Conservation (phyloP, 2,113 vertebrate genomes). For the Alligator mississippiensis region DNA sequence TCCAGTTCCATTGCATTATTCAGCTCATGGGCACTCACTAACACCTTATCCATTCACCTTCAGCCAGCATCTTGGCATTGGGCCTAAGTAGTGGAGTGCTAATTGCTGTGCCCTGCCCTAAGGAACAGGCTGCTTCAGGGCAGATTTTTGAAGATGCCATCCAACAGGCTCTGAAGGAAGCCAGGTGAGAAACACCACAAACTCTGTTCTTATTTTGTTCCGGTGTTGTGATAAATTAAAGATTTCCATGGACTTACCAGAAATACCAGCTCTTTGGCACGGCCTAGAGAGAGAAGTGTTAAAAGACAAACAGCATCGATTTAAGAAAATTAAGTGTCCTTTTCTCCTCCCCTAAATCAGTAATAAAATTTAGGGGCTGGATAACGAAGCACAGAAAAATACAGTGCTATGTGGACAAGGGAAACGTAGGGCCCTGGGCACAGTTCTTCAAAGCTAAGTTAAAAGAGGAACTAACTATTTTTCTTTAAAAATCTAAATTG, state of each 20-base stretch:
- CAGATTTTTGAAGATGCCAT: conserved; percentile 84
- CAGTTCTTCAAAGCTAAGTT: neutral
- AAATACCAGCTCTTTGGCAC: neutral
- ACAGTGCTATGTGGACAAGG: neutral
- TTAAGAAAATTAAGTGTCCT: neutral
- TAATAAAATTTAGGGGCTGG: neutral
- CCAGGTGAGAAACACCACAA: conserved; percentile 74
- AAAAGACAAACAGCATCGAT: neutral
- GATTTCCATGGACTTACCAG: neutral
- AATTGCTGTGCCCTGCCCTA: conserved; percentile 88
- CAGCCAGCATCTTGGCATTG: conserved; percentile 79
- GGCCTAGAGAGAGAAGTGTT: neutral
- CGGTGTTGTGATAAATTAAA: neutral
- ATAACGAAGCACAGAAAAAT: neutral
- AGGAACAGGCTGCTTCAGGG: conserved; percentile 78
- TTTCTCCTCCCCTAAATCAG: neutral
- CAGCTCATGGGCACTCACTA: neutral
- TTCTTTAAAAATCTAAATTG: neutral
- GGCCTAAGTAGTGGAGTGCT: conserved; percentile 86
- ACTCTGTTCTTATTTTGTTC: neutral
- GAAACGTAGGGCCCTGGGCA: neutral
- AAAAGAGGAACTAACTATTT: neutral
- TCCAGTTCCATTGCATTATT: neutral
- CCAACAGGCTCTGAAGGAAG: conserved; percentile 81
- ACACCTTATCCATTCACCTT: neutral